Evolutionary conservation across 2,797 vertebrate genomes (phyloP), one percentile per base, ranked within the genome.

Genomic region (Saxicola maurus): DNA sequence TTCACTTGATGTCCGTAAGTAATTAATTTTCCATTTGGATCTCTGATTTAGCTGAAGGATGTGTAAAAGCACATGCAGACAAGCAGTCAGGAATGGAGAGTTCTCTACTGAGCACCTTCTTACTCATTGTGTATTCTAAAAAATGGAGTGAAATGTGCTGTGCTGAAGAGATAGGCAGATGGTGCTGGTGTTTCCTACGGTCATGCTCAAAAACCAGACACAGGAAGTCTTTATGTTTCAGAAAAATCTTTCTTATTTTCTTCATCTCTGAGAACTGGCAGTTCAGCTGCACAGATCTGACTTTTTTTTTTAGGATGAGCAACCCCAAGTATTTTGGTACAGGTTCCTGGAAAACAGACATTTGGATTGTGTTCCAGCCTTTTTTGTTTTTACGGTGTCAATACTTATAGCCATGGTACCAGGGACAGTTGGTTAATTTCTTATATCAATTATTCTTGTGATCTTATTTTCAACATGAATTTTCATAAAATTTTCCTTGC

Each of bases 21-120:
- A 28, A 84, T 86, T 82, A 93, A 93, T 88, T 95, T 89, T 83
- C 86, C 60, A 57, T 90, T 90, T 92, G 86, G 74, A 92, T 51
- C 77, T 74, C 76, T 78, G 76, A 75, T 82, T 87, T 78, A 78
- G 43, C 55, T 89, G 62, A 72, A 90, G 77, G 57, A 86, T 68
- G 27, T 45, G 38, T 52, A 87, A 92, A 85, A 82, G 90, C 37
- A 75, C 82, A 61, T 45, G 25, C 35, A 46, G 51, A 69, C 13
- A 56, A 78, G 76, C 62, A 68, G 66, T 19, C 33, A 56, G 51
- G 38, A 85, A 53, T 73, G 53, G 13, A 45, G 18, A 52, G 17
- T 27, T 90, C 57, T 65, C 77, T n/a, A 7, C 0, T 49, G 40
- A 71, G 28, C 31, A 51, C 15, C 51, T 46, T 42, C 10, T 66